Base-by-base conservation (phyloP, 2,888 invertebrate species). In the Phortica magna region DNA sequence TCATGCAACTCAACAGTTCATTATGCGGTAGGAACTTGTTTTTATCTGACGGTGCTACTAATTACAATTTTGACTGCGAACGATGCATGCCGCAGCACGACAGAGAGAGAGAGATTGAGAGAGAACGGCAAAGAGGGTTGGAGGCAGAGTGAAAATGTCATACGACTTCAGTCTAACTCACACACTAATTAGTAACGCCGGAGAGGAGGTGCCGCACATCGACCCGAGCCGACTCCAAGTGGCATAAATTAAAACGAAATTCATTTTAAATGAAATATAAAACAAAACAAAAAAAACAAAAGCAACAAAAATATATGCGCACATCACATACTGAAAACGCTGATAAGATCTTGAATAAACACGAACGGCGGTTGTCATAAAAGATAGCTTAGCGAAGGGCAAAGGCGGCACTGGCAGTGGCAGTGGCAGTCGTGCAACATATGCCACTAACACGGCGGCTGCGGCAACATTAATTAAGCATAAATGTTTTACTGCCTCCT, bases 181-280 rank as follows among this genome's bases (percentile, higher is more conserved):
- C 42, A 55, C 70, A 71, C 70, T 71, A 71, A 71, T 71, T 71
- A 71, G 70, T 55, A 39, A 65, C 14, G 39, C 39, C 31, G 14
- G 14, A 10, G 19, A 41, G 14, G 31, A 65, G 41, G 14, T 9
- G 55, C 14, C 14, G 7, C 55, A 14, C 17, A 61, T 12, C 12
- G 61, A 19, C 5, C 61, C 61, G 61, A 17, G 12, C 17, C 61
- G 22, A 22, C 10, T 55, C 70, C 88, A 87, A 88, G 85, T 86
- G 85, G 85, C 84, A 86, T 86, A 89, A 86, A 88, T 86, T 86
- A 88, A 86, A 86, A 86, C 89, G 89, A 88, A 86, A 82, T 77
- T 87, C 82, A 74, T 41, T 74, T 83, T 88, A 84, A 83, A 80
- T 83, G 82, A 55, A 42, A 67, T 67, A 67, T 39, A 67, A 71